These are phyloP conservation scores for Phallusia fumigata DNA, from an alignment of 23 tunicate species.

Conservation along the genomic window DNA sequence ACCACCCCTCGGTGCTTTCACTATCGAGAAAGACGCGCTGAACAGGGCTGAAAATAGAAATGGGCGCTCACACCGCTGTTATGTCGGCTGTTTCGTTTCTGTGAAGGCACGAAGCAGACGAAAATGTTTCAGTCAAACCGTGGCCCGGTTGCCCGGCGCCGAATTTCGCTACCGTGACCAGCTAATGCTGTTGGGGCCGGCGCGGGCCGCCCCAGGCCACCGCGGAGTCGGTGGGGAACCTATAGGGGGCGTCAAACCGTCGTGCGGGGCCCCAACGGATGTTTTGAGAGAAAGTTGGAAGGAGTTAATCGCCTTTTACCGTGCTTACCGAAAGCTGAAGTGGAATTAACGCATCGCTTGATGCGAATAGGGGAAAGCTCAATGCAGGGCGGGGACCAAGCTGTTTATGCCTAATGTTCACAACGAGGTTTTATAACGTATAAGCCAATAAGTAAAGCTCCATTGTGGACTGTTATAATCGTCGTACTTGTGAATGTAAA, in stretches of 20 bases:
- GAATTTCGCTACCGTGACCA: slow-evolving; percentile 8
- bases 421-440: no score
- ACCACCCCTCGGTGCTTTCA: not conserved
- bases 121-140: not conserved
- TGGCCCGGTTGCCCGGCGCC: not conserved
- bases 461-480: no score
- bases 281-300: not conserved
- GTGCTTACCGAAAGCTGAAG: no score
- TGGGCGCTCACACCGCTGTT: not conserved
- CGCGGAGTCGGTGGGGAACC: not conserved
- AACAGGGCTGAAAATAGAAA: not conserved
- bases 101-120: not conserved
- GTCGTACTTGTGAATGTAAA: no score
- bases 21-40: not conserved
- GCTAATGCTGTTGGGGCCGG: not conserved
- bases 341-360: no score
- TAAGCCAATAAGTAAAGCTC: no score
- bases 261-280: not conserved
- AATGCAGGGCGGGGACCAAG: no score
- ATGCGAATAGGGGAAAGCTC: no score
- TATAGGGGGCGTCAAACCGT: slow-evolving; percentile 1
- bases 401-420: no score
- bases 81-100: not conserved
- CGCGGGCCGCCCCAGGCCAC: not conserved
- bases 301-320: no score